Evolutionary conservation across 2,113 vertebrate species (phyloP).

Genomic region (Heterochromis multidens): DNA sequence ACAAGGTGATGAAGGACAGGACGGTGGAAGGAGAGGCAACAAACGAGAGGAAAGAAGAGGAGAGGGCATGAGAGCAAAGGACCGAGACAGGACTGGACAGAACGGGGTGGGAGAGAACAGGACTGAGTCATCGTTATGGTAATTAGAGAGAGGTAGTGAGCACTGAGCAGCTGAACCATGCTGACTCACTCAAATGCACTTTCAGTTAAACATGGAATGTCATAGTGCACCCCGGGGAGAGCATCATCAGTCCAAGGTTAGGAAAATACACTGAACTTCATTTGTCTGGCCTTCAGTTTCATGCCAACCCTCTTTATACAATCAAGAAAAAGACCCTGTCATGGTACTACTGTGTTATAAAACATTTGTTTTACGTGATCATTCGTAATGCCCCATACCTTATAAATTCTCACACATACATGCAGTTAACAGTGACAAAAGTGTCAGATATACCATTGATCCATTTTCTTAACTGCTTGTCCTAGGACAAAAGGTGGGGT

Average conservation of each 20-base stretch:
- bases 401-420: neutral
- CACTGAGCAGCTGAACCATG: neutral
- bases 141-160: constrained; percentile 34
- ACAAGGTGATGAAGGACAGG: constrained; percentile 50
- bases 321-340: neutral
- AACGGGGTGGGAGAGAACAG: constrained; percentile 29
- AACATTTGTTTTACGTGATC: neutral
- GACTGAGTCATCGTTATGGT: constrained; percentile 69
- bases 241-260: constrained; percentile 44
- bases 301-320: neutral
- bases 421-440: neutral
- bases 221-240: constrained; percentile 20
- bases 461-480: neutral
- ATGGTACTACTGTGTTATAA: neutral
- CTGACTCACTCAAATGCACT: constrained; percentile 63
- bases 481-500: neutral
- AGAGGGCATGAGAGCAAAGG: constrained; percentile 10
- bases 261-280: constrained; percentile 12
- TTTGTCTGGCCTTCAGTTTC: constrained; percentile 7
- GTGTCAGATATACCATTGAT: neutral
- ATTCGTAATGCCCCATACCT: neutral
- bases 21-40: constrained; percentile 9
- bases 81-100: constrained; percentile 40
- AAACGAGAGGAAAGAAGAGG: neutral
- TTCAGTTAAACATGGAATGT: constrained; percentile 50